Percentiles rank a stretch among this genome's conserved stretches.
Conservation (phyloP, 2,113 vertebrate species). For the Bos taurus region DNA sequence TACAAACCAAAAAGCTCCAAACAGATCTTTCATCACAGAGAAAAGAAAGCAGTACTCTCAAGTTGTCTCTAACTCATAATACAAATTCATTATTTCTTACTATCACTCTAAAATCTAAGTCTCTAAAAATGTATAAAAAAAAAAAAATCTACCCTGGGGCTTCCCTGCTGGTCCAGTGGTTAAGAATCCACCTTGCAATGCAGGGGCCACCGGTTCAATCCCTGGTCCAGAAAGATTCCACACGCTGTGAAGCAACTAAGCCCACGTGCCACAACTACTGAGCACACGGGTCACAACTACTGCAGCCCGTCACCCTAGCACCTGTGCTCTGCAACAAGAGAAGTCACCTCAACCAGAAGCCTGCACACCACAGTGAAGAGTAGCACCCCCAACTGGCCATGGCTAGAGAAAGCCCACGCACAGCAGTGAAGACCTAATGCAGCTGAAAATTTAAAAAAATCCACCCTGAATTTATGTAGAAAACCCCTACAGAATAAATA, state of each 20-base stretch:
- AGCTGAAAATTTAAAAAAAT: background rate
- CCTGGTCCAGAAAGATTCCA: background rate
- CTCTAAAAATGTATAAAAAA: background rate
- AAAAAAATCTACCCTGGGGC: background rate
- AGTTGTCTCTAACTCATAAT: background rate
- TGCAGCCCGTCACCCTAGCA: accelerated
- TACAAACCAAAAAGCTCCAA: conserved; percentile 6
- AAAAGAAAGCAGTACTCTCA: background rate
- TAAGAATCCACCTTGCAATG: background rate
- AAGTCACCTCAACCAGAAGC: background rate
- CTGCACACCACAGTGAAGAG: background rate
- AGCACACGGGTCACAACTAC: background rate
- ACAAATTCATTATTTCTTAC: conserved; percentile 34
- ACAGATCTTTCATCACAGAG: background rate
- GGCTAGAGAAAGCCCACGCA: background rate
- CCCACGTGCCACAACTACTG: background rate
- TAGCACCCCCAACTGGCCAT: background rate
- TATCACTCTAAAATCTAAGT: background rate
- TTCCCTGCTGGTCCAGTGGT: background rate
- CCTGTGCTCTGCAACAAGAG: background rate
- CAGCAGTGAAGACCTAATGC: background rate
- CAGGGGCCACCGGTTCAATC: background rate
- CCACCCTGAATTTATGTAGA: background rate
- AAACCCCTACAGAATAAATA: background rate
- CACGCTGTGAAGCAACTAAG: background rate